Evolutionary conservation across 1,140 invertebrate species (phyloP), one percentile per base, ranked within the genome.

Genomic region (Cyrtorhinus lividipennis): DNA sequence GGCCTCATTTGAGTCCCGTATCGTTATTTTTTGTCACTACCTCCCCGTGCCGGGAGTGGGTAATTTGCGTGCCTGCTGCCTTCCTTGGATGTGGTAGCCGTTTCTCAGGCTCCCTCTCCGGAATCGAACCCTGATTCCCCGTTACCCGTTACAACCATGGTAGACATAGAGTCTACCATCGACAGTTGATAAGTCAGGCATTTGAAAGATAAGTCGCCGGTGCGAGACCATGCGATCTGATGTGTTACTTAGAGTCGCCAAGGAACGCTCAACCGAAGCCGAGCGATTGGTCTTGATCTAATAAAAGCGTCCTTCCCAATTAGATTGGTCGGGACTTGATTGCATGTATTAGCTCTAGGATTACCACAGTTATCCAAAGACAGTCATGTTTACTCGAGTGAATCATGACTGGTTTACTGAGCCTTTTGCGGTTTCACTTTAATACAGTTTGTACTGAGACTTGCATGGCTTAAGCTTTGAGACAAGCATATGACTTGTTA

Each of bases 71-170:
- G 84, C 85, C 84, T 88, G 85, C 85, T 88, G 85, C 86, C 84
- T 87, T 89, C 85, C 85, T 87, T 89, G 81, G 86, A 88, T 86
- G 86, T 89, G 84, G 84, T 88, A 88, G 87, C 86, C 84, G 82
- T 89, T 87, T 88, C 84, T 87, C 84, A 87, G 84, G 84, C 83
- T 86, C 84, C 84, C 83, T 86, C 76, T 78, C 75, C 75, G 76
- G 75, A 75, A 76, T 82, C 79, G 77, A 79, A 82, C 83, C 81
- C 79, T 82, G 79, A 83, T 81, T 81, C 79, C 77, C 80, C 80
- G 79, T 81, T 79, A 87, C 84, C 84, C 84, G 83, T 87, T 79
- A 84, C 77, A 78, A 85, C 84, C 84, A 85, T 82, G 83, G 83
- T 85, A 84, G 81, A 79, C 83, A 75, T 75, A 79, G 79, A 82